Conservation (phyloP, 2,888 invertebrate genomes). For the Xestoiulus laeticollis region DNA sequence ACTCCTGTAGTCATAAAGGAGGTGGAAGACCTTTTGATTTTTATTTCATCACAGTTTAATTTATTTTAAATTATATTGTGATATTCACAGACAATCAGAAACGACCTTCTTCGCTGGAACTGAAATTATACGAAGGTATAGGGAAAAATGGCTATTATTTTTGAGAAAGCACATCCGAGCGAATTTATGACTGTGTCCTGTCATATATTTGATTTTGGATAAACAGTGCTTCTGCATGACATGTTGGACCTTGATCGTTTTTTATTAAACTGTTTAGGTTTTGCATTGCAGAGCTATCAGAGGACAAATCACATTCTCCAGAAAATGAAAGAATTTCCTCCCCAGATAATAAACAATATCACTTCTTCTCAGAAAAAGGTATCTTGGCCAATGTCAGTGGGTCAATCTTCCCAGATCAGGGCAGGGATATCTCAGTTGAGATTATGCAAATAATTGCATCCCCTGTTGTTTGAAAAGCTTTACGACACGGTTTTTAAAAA, state of each 20-base stretch:
- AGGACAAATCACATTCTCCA: neutral
- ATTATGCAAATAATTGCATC: too few species aligned
- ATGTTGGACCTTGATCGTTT: neutral
- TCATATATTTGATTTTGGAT: neutral
- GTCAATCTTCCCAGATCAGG: neutral
- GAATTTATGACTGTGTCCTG: neutral
- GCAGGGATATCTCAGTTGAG: neutral
- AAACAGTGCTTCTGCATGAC: neutral
- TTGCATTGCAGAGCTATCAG: slow-evolving; percentile 47
- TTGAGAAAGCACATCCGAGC: neutral
- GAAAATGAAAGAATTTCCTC: slow-evolving; percentile 5
- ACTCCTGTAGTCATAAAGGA: neutral
- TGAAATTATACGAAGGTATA: slow-evolving; percentile 50
- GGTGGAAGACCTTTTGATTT: neutral
- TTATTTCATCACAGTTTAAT: neutral
- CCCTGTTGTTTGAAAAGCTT: too few species aligned
- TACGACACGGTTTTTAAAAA: too few species aligned
- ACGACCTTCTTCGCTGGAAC: slow-evolving; percentile 51
- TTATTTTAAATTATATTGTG: slow-evolving; percentile 1
- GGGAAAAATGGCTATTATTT: neutral
- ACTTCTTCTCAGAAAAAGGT: slow-evolving; percentile 57
- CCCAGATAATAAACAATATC: slow-evolving; percentile 52
- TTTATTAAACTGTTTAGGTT: neutral
- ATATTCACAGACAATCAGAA: slow-evolving; percentile 44
- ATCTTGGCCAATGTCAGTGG: neutral